These are phyloP conservation scores for Oasisia sp. DNA, from an alignment of 2,888 invertebrate genomes.

Conservation along the genomic window DNA sequence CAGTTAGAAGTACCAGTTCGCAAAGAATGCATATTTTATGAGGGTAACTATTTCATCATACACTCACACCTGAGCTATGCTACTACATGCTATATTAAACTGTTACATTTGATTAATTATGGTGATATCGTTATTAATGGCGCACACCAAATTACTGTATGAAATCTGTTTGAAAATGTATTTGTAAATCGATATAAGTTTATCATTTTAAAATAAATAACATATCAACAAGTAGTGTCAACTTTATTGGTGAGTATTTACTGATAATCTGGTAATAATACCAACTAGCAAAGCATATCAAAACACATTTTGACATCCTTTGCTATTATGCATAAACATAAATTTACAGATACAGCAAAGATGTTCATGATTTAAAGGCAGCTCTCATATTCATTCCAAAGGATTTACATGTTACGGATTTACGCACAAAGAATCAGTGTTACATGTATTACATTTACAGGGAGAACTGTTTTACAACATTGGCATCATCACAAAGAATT, in stretches of 20 bases:
- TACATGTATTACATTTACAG: neutral
- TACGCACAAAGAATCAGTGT: neutral
- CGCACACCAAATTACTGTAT: neutral
- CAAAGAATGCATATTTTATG: neutral
- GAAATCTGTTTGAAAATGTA: neutral
- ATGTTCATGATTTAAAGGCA: neutral
- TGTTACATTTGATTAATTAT: neutral
- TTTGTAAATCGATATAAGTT: neutral
- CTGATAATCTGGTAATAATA: too few species aligned
- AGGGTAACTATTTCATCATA: constrained; percentile 4
- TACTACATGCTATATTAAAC: neutral
- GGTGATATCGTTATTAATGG: neutral
- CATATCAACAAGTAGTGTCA: neutral
- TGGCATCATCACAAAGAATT: neutral
- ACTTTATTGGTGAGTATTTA: too few species aligned
- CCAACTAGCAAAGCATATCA: neutral
- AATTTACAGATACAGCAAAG: neutral
- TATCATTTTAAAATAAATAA: neutral
- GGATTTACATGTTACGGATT: neutral
- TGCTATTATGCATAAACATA: neutral
- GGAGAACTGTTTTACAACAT: neutral
- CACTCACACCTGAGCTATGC: neutral
- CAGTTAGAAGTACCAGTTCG: neutral
- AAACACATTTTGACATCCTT: too few species aligned
- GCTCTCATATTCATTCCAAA: neutral